phyloP scores from a whole-genome alignment of 2,797 vertebrate species.

The Phalloptychus januarius region DNA sequence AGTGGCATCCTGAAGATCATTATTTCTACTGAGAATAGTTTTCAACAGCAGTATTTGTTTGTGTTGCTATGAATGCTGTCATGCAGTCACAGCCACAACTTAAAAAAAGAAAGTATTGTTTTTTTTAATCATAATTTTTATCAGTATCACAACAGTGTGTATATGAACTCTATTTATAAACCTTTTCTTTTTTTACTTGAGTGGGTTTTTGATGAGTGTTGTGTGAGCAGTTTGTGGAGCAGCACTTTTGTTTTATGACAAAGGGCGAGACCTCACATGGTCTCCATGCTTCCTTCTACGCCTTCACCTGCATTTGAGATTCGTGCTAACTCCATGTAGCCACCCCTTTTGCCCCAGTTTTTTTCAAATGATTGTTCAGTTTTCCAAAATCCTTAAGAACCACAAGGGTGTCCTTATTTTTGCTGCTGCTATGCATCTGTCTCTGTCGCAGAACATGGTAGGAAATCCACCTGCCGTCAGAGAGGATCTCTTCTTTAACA shows the following conservation, averaged over 20 bases:
- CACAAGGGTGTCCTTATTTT: not conserved
- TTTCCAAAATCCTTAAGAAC: not conserved
- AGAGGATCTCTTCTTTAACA: not conserved
- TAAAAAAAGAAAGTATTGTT: too few relatives aligned
- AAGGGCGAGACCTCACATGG: conserved; percentile 71
- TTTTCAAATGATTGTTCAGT: not conserved
- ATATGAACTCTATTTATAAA: conserved; percentile 83
- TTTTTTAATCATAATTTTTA: too few relatives aligned
- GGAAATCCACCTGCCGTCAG: not conserved
- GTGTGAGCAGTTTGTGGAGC: conserved; percentile 62
- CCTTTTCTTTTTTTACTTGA: conserved; percentile 73
- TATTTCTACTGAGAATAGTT: too few relatives aligned
- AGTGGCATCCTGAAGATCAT: too few relatives aligned
- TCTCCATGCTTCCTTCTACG: conserved; percentile 59
- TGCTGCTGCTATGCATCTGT: not conserved
- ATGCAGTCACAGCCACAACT: too few relatives aligned
- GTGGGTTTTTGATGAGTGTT: conserved; percentile 64
- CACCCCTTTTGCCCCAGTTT: not conserved
- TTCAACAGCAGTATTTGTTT: too few relatives aligned
- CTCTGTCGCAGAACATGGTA: not conserved
- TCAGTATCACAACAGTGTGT: conserved; percentile 5
- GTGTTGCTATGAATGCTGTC: too few relatives aligned
- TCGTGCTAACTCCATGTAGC: conserved; percentile 19
- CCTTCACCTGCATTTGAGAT: conserved; percentile 53
- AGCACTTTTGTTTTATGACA: conserved; percentile 75